Evolutionary conservation across 2,888 invertebrate species (phyloP), one percentile per base, ranked within the genome.

Genomic region (Tryphoninae sp.): DNA sequence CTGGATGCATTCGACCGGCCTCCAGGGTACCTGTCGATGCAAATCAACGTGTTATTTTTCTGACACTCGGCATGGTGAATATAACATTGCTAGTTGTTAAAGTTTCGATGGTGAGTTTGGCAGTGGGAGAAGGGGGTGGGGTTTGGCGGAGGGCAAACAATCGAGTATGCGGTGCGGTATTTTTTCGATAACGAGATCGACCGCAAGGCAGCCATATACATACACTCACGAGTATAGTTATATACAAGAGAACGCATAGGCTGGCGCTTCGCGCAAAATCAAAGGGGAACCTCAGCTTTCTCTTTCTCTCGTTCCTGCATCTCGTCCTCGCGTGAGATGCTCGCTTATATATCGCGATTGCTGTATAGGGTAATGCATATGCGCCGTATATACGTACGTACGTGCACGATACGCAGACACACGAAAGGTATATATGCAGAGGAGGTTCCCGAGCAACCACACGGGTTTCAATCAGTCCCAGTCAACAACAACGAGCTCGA

Each of bases 201-300:
- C 73, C 76, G 64, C 82, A 68, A 76, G 26, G 40, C 67, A 71
- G 55, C 64, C 26, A 64, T 51, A 51, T 42, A 62, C 49, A 65
- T 33, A 22, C 59, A 74, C 26, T 78, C 64, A 62, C 16, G 53
- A 40, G 71, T 40, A 65, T 42, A 55, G 19, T 26, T 55, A 23
- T 33, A 45, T 13, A 45, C 19, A 53, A 6, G 55, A 22, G 55
- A 55, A 19, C 8, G 19, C 13, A 45, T 45, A 22, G 16, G 22
- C 76, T 58, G 79, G 82, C 83, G 82, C 83, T 83, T 72, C 76
- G 62, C 69, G 78, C 53, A 74, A 80, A 83, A 83, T 82, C 80
- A 69, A 78, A 82, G 78, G 80, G 67, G 76, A 72, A 80, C 71
- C 73, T 76, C 67, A 40, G 76, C 80, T 75, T 81, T 82, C 82